Conservation (phyloP, 2,888 invertebrate species). For the Cistogaster globosa region DNA sequence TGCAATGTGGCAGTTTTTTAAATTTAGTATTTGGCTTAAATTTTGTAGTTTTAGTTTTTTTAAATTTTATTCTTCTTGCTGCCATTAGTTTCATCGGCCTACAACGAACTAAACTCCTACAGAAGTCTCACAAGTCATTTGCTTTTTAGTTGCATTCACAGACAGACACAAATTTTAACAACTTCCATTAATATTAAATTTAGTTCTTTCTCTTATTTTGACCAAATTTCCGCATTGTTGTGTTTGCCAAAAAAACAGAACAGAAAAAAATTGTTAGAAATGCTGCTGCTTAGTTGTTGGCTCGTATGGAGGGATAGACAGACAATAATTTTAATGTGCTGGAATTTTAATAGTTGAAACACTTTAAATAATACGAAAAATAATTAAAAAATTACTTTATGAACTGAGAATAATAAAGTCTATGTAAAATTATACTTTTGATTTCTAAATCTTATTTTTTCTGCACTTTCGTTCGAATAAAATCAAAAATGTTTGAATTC, state of each 20-base stretch:
- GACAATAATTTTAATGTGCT: not conserved
- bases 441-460: not conserved
- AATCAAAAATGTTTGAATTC: constrained; percentile 3
- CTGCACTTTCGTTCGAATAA: constrained; percentile 6
- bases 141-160: not conserved
- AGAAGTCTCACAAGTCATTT: constrained; percentile 10
- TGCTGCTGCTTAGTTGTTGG: no score
- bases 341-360: constrained; percentile 51
- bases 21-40: constrained; percentile 21
- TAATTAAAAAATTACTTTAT: constrained; percentile 23
- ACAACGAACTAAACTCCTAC: constrained; percentile 43
- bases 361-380: constrained; percentile 7
- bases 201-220: constrained; percentile 53
- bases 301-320: no score
- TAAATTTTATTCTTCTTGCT: not conserved
- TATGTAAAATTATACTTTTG: not conserved
- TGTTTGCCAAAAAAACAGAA: constrained; percentile 55
- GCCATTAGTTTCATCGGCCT: constrained; percentile 43
- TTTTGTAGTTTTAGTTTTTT: not conserved
- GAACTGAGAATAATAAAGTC: not conserved
- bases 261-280: not conserved
- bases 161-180: constrained; percentile 28
- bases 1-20: constrained; percentile 44
- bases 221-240: constrained; percentile 70
- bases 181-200: constrained; percentile 49